Conservation (phyloP, 1,140 invertebrate species). For the Zaprionus ghesquierei region DNA sequence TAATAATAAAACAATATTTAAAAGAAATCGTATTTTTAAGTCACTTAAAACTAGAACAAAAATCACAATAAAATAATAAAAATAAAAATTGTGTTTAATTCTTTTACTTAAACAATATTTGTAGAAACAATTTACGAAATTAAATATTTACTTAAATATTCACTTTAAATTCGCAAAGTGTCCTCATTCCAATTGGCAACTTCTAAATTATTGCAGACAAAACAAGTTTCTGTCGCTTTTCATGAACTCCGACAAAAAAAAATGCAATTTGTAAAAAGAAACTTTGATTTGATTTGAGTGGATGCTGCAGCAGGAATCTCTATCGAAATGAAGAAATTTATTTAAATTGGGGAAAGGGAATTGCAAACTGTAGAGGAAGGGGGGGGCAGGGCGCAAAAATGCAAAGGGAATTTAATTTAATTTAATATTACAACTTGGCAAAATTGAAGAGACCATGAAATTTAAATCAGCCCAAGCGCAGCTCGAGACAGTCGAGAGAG, state of each 20-base stretch:
- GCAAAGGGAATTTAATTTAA: constrained; percentile 70
- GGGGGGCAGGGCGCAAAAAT: constrained; percentile 14
- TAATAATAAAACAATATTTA: too few relatives aligned
- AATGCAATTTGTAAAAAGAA: background rate
- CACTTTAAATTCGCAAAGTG: background rate
- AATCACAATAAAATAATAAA: too few relatives aligned
- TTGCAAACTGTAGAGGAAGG: background rate
- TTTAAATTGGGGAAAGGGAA: background rate
- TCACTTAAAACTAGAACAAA: too few relatives aligned
- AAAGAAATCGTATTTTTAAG: too few relatives aligned
- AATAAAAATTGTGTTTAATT: too few relatives aligned
- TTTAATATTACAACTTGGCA: constrained; percentile 70
- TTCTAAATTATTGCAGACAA: background rate
- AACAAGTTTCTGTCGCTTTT: background rate
- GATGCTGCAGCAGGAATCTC: background rate
- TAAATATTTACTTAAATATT: too few relatives aligned
- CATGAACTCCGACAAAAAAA: background rate
- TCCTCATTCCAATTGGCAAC: background rate
- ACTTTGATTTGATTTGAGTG: background rate
- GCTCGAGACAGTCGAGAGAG: constrained; percentile 23
- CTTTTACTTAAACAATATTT: too few relatives aligned
- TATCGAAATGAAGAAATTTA: background rate
- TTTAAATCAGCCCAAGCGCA: constrained; percentile 67
- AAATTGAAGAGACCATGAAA: constrained; percentile 77
- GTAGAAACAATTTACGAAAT: too few relatives aligned